Evolutionary conservation across 2,797 vertebrate species (phyloP).

Genomic region (Brachyrhaphis roseni): DNA sequence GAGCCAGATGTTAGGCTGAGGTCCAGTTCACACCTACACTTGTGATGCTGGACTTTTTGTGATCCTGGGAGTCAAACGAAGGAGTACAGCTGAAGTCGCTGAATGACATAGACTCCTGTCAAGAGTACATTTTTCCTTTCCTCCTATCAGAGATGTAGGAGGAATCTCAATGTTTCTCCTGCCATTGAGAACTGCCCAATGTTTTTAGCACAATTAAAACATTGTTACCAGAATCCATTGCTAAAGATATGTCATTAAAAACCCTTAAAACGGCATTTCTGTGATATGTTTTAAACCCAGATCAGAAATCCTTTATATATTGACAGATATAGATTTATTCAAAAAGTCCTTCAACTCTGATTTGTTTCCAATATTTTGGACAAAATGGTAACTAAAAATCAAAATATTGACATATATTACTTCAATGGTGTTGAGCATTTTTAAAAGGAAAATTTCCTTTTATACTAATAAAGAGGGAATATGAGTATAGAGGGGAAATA

Average conservation of each 20-base stretch:
- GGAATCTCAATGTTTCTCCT: too few species aligned
- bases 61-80: not conserved
- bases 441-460: too few species aligned
- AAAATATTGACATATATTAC: too few species aligned
- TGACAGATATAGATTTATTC: not conserved
- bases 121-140: too few species aligned
- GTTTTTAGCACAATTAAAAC: not conserved
- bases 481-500: too few species aligned
- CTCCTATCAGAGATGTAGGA: not conserved
- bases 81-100: not conserved
- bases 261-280: not conserved
- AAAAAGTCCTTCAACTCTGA: not conserved
- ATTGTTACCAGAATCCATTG: not conserved
- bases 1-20: too few species aligned
- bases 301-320: not conserved
- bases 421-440: too few species aligned
- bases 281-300: not conserved
- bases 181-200: too few species aligned
- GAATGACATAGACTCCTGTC: not conserved
- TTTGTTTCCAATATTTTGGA: not conserved
- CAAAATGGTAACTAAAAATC: not conserved
- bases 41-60: not conserved
- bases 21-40: not conserved
- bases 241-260: not conserved
- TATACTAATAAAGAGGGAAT: too few species aligned